A percentile compares a stretch with the other conserved stretches of the same genome.
Evolutionary conservation across 2,113 vertebrate species (phyloP).

Genomic region (Mobula birostris): DNA sequence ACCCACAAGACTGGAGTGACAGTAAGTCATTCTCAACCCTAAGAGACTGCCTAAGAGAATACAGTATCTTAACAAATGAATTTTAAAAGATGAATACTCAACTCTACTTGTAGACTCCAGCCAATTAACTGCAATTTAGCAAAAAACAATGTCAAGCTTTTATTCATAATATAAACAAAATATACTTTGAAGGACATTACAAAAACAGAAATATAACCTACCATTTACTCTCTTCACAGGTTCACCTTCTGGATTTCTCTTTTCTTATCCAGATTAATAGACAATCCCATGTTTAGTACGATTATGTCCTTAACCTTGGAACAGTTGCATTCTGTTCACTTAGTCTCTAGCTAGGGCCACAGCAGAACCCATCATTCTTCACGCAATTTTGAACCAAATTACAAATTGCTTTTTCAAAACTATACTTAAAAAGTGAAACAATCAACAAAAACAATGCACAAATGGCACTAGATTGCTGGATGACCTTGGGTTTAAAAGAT

Average conservation of each 20-base stretch:
- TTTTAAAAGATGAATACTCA: not conserved
- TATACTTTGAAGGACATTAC: not conserved
- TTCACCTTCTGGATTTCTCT: slow-evolving; percentile 60
- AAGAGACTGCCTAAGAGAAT: too few species aligned
- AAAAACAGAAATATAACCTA: not conserved
- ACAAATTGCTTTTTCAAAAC: not conserved
- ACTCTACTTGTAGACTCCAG: not conserved
- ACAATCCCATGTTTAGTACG: slow-evolving; percentile 55
- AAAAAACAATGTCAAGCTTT: not conserved
- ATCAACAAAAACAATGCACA: not conserved
- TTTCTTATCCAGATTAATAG: slow-evolving; percentile 63
- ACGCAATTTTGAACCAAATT: not conserved
- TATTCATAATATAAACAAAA: not conserved
- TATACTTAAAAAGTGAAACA: not conserved
- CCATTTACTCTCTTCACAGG: slow-evolving; percentile 44
- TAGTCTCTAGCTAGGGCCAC: not conserved
- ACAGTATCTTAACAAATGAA: not conserved
- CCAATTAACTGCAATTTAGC: not conserved
- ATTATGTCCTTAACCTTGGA: slow-evolving; percentile 50
- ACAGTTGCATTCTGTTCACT: slow-evolving; percentile 34
- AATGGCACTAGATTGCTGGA: too few species aligned
- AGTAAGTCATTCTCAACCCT: too few species aligned
- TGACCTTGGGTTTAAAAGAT: too few species aligned
- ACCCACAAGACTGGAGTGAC: too few species aligned
- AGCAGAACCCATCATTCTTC: not conserved